Conservation (phyloP, 2,113 vertebrate species). For the Channa argus region DNA sequence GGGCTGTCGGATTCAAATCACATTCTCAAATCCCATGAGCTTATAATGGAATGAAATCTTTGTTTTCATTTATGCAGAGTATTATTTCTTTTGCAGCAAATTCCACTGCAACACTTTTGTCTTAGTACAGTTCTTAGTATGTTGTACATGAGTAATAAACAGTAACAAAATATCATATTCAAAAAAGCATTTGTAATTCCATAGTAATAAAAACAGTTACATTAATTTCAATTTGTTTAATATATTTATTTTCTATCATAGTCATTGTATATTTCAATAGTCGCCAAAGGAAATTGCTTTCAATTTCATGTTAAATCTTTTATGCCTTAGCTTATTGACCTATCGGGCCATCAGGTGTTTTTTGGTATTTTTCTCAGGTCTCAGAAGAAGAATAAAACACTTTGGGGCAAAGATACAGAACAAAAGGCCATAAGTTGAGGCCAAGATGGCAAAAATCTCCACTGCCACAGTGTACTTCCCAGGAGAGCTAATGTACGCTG, state of each 20-base stretch:
- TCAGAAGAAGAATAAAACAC: slow-evolving; percentile 66
- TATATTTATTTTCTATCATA: too few relatives aligned
- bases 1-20: slow-evolving; percentile 16
- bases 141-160: too few relatives aligned
- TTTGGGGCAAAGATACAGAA: slow-evolving; percentile 67
- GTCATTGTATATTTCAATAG: too few relatives aligned
- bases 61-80: slow-evolving; percentile 3
- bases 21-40: slow-evolving; percentile 18
- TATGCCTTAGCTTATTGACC: background rate
- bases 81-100: background rate
- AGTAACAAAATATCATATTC: too few relatives aligned
- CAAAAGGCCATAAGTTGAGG: slow-evolving; percentile 68
- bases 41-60: slow-evolving; percentile 8
- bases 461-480: slow-evolving; percentile 60
- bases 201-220: too few relatives aligned
- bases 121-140: too few relatives aligned
- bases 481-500: slow-evolving; percentile 63
- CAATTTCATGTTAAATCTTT: too few relatives aligned
- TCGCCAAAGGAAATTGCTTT: too few relatives aligned
- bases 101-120: background rate
- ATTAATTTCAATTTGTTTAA: too few relatives aligned
- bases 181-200: too few relatives aligned
- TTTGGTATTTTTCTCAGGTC: slow-evolving; percentile 68
- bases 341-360: slow-evolving; percentile 36
- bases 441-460: slow-evolving; percentile 68